These are phyloP conservation scores for Rotaria macrura DNA, from an alignment of 2,888 invertebrate genomes.

Conservation along the genomic window DNA sequence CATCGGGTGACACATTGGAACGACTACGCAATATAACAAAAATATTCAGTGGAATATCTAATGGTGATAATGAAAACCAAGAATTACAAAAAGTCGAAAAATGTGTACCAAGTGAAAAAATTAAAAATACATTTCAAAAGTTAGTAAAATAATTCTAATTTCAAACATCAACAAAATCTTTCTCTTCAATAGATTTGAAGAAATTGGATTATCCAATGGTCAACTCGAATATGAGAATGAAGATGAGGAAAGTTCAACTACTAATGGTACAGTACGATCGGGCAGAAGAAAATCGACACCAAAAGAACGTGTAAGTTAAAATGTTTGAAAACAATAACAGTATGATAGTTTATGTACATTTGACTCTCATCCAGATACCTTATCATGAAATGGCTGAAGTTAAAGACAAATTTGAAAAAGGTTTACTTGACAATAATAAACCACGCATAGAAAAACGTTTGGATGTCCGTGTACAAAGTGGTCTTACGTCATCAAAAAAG, in stretches of 20 bases:
- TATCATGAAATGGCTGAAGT: constrained; percentile 20
- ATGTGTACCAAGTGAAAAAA: not conserved
- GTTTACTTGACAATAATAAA: not conserved
- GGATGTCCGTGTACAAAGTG: not conserved
- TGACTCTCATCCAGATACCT: not conserved
- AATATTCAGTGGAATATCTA: not conserved
- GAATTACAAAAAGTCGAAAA: not conserved
- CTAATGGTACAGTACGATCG: not conserved
- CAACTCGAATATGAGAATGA: not conserved
- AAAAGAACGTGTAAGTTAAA: not conserved
- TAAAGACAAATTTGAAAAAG: constrained; percentile 19
- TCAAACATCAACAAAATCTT: not conserved
- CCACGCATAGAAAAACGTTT: not conserved
- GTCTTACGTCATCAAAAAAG: not conserved
- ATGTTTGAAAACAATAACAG: too few relatives aligned
- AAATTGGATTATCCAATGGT: not conserved
- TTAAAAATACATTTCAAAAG: constrained; percentile 16
- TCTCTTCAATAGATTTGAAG: not conserved
- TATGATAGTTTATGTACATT: not conserved
- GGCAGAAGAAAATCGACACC: not conserved
- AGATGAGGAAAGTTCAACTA: not conserved
- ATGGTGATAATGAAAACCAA: not conserved
- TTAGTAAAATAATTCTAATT: not conserved
- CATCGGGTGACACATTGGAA: not conserved
- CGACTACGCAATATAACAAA: not conserved